Evolutionary conservation across 2,888 invertebrate genomes (phyloP), one percentile per base, ranked within the genome.

Genomic region (Chaetogeoica ovagalla): DNA sequence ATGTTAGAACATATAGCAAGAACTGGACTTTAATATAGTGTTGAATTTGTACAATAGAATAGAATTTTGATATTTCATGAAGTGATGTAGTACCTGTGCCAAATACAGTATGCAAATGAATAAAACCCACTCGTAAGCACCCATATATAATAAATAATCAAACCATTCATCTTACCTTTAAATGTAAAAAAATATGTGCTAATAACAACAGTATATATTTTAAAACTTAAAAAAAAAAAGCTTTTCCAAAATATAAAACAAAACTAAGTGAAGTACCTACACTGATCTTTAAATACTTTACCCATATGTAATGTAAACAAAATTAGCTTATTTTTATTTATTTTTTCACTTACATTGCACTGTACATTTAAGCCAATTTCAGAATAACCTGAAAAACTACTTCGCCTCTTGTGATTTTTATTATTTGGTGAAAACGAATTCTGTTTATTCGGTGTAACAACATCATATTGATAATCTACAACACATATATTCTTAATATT

Each of bases 331-430:
- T 55, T 75, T 37, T 39, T 21, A 43, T 48, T 43, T 21, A 55
- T 17, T 62, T 55, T 55, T 63, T 62, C 2, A 79, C 79, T 79
- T 71, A 79, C 79, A 63, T 43, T 79, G 63, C 79, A 79, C 63
- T 70, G 79, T 79, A 79, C 21, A 71, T 79, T 79, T 9, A 79
- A 39, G 63, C 79, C 79, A 43, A 79, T 71, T 71, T 79, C 79
- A 63, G 79, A 57, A 71, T 71, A 79, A n/a, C 71, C 79, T 23
- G 79, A 79, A 71, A 79, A 79, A 79, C 79, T 79, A 17, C 79
- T 71, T 11, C 79, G 79, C 3, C 79, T 21, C 17, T 63, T 48
- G 55, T 55, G 21, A 79, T 57, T 13, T 65, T 65, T 79, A 71
- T 55, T 79, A 39, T 55, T 77, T 43, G 65, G 79, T 39, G 79